Evolutionary conservation across 2,113 vertebrate genomes (phyloP).

Genomic region (Psophia crepitans): DNA sequence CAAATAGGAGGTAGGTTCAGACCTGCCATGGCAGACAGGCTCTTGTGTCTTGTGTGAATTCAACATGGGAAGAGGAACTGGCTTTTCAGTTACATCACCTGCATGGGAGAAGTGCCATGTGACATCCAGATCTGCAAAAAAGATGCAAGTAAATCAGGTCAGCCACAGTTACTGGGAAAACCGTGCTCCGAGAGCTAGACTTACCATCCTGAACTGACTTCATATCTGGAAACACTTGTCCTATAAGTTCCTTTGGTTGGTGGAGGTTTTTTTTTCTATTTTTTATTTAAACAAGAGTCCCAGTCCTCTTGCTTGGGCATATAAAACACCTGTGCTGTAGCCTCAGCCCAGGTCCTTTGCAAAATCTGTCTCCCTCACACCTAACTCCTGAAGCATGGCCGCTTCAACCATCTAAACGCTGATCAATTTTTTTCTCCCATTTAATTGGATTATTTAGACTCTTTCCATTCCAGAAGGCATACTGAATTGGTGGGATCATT

Average conservation of each 20-base stretch:
- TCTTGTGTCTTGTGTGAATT: neutral
- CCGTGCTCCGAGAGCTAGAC: neutral
- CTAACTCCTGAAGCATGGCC: neutral
- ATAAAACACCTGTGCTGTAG: rapidly evolving
- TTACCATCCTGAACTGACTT: neutral
- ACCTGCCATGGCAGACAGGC: neutral
- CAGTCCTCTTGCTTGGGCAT: neutral
- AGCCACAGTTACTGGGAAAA: neutral
- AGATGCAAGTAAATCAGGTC: neutral
- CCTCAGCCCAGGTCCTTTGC: neutral
- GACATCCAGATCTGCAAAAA: neutral
- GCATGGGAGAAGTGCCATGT: neutral
- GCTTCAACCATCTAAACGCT: neutral
- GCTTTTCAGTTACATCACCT: neutral
- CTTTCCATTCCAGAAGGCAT: neutral
- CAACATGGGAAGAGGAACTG: neutral
- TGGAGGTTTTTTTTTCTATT: rapidly evolving
- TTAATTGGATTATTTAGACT: neutral
- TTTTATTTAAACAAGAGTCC: neutral
- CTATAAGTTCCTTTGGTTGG: neutral
- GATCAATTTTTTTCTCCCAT: neutral
- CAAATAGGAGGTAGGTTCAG: neutral
- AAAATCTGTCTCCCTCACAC: neutral
- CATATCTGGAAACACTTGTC: neutral
- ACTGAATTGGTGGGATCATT: neutral